Evolutionary conservation across 1,140 invertebrate species (phyloP).

Genomic region (Monomorium pharaonis): DNA sequence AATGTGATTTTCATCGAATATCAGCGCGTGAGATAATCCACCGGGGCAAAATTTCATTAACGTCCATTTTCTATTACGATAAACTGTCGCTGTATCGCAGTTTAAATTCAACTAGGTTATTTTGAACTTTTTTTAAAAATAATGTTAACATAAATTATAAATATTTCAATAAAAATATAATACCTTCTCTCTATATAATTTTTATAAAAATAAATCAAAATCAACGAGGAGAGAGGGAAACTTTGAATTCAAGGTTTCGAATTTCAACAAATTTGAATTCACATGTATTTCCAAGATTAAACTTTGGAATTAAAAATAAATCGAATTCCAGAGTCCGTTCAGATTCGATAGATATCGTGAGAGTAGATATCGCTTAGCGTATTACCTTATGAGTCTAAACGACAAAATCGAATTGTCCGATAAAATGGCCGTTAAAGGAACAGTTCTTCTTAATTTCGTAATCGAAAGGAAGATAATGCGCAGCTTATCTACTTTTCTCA

Average conservation of each 20-base stretch:
- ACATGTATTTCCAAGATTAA: constrained; percentile 24
- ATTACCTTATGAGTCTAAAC: constrained; percentile 7
- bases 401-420: constrained; percentile 56
- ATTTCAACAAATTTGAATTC: background rate
- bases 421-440: constrained; percentile 55
- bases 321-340: background rate
- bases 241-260: background rate
- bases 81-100: background rate
- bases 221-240: background rate
- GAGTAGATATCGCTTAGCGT: background rate
- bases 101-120: constrained; percentile 5
- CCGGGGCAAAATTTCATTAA: constrained; percentile 22
- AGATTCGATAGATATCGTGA: constrained; percentile 13
- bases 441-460: constrained; percentile 13
- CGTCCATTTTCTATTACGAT: constrained; percentile 4
- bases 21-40: constrained; percentile 19
- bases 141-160: background rate
- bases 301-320: constrained; percentile 29
- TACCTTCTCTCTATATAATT: background rate
- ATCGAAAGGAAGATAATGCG: background rate
- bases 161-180: constrained; percentile 3
- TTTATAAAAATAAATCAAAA: background rate
- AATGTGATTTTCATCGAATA: constrained; percentile 36
- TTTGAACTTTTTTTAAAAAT: background rate
- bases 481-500: constrained; percentile 7